Evolutionary conservation across 2,888 invertebrate species (phyloP), one percentile per base, ranked within the genome.

Genomic region (Plagodis dolabraria): DNA sequence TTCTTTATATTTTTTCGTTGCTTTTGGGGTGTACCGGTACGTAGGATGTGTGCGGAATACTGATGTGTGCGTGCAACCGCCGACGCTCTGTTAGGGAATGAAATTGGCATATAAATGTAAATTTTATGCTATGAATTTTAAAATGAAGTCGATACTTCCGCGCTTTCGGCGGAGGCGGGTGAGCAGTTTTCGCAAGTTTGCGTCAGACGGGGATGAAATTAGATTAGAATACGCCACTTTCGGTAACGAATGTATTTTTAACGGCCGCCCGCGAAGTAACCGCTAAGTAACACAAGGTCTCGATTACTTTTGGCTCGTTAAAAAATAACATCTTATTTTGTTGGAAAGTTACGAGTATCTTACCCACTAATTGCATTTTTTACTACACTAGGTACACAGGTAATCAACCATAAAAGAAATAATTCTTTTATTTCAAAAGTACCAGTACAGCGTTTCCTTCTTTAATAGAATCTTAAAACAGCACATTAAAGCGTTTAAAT

Each of bases 91-190:
- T 89, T 90, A 88, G 85, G 89, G 88, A 89, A 90, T 90, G 89
- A 92, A 92, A 92, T 92, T 91, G 92, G 92, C 92, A 92, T 92
- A 92, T 92, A 92, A 92, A 92, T 92, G 92, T 92, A 91, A 92
- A 92, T 92, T 92, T 92, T 91, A 92, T 91, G 92, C 92, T 83
- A 92, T 92, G 92, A 92, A 92, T 92, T 92, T 92, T 92, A 92
- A 92, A 92, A 92, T 90, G 87, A 85, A 91, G 90, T 87, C 90
- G 87, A 92, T 91, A 89, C 89, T 89, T 90, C 86, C 89, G 80
- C 82, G 85, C 85, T 87, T 80, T 81, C 79, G 79, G 81, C 46
- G 56, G 56, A 55, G 43, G 54, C 47, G 77, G 72, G 79, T 72
- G 83, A 82, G 85, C 80, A 81, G 79, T 82, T 87, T 82, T 84